Evolutionary conservation across 1,140 invertebrate genomes (phyloP).

Genomic region (Scaptodrosophila lebanonensis): DNA sequence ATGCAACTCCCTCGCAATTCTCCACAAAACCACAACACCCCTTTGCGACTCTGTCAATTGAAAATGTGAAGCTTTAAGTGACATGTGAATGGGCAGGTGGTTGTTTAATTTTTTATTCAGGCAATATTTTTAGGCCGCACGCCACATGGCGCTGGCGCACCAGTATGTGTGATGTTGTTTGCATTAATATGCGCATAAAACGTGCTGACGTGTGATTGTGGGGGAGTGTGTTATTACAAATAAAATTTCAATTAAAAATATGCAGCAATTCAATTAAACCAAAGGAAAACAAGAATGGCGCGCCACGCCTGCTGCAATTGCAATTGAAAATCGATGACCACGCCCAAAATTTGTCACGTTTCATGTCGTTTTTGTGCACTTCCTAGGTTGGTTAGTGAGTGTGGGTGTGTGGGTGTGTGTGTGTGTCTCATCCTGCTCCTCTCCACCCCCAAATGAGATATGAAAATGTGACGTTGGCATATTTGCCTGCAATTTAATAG

Average conservation of each 20-base stretch:
- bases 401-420: no score
- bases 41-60: slow-evolving; percentile 54
- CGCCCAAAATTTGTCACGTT: slow-evolving; percentile 13
- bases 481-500: no score
- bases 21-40: no score
- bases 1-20: no score
- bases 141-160: no score
- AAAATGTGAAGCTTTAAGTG: slow-evolving; percentile 59
- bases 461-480: no score
- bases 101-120: slow-evolving; percentile 40
- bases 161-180: no score
- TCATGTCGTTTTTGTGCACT: no score
- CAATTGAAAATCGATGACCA: background rate
- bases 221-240: slow-evolving; percentile 9
- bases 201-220: background rate
- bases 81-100: slow-evolving; percentile 52
- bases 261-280: slow-evolving; percentile 35
- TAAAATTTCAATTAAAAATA: slow-evolving; percentile 10
- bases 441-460: no score
- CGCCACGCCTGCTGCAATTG: background rate
- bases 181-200: background rate
- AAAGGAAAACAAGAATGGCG: slow-evolving; percentile 7
- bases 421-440: no score
- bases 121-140: no score
- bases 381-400: no score